Percentiles rank a stretch among this genome's conserved stretches.
These are phyloP conservation scores for Campoletis raptor DNA, from an alignment of 2,888 invertebrate species.

Conservation along the genomic window DNA sequence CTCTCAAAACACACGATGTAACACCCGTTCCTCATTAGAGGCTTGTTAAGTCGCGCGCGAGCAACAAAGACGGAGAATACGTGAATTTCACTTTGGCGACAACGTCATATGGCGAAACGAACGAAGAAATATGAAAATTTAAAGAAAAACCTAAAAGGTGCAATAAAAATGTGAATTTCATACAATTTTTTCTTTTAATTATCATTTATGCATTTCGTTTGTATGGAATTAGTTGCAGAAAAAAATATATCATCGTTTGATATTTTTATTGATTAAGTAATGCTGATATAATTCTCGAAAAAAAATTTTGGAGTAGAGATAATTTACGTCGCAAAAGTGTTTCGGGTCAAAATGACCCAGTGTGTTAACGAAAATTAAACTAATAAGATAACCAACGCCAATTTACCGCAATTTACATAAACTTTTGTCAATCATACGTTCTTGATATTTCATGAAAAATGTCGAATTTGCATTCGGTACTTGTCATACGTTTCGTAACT, in stretches of 20 bases:
- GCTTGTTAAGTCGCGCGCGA: constrained; percentile 80
- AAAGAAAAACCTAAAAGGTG: constrained; percentile 36
- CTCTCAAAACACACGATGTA: constrained; percentile 74
- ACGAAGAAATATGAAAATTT: constrained; percentile 47
- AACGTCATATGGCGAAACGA: constrained; percentile 49
- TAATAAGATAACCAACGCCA: not conserved
- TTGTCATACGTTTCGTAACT: not conserved
- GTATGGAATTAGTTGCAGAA: not conserved
- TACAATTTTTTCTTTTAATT: constrained; percentile 8
- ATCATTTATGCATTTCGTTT: not conserved
- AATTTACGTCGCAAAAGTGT: too few species aligned
- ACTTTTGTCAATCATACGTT: not conserved
- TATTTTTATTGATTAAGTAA: too few species aligned
- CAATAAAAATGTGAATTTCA: constrained; percentile 2
- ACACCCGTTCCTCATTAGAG: constrained; percentile 83
- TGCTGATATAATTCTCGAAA: too few species aligned
- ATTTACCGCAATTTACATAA: not conserved
- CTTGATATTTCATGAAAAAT: not conserved
- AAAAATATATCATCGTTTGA: not conserved
- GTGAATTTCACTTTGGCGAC: constrained; percentile 69
- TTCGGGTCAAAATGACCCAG: too few species aligned
- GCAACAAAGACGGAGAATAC: constrained; percentile 79
- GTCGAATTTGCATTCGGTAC: too few species aligned
- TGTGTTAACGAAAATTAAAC: not conserved
- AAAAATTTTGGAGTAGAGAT: too few species aligned